Conservation (phyloP, 1,140 invertebrate species). For the Cardiocondyla obscurior region DNA sequence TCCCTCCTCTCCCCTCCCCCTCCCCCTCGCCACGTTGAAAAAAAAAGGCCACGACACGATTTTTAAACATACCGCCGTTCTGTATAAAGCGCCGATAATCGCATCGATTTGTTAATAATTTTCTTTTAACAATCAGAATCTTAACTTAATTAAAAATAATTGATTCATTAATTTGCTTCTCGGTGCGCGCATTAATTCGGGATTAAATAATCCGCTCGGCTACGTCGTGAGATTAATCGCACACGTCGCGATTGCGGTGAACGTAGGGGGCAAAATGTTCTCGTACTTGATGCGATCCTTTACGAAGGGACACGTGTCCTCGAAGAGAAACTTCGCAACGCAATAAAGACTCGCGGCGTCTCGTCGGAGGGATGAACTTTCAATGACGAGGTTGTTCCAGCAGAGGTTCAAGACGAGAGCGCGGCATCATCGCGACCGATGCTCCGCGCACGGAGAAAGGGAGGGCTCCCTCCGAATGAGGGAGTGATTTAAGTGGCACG, state of each 20-base stretch:
- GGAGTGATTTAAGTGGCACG: constrained; percentile 81
- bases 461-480: constrained; percentile 54
- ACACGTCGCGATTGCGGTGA: background rate
- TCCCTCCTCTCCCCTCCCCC: too few species aligned
- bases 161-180: background rate
- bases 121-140: background rate
- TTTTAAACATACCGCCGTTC: background rate
- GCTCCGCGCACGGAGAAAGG: constrained; percentile 1
- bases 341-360: constrained; percentile 71
- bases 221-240: background rate
- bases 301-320: constrained; percentile 63
- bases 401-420: constrained; percentile 27
- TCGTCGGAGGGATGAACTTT: constrained; percentile 68
- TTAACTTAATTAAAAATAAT: background rate
- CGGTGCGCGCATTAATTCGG: background rate
- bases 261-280: background rate
- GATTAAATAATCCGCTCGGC: background rate
- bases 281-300: constrained; percentile 6
- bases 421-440: constrained; percentile 50
- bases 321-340: constrained; percentile 66
- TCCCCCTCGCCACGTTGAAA: background rate
- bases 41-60: background rate
- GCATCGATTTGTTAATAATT: background rate
- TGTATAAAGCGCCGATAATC: too few species aligned
- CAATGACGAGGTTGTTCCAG: constrained; percentile 70